Evolutionary conservation across 2,888 invertebrate genomes (phyloP), one percentile per base, ranked within the genome.

Genomic region (Chloroclysta siterata): DNA sequence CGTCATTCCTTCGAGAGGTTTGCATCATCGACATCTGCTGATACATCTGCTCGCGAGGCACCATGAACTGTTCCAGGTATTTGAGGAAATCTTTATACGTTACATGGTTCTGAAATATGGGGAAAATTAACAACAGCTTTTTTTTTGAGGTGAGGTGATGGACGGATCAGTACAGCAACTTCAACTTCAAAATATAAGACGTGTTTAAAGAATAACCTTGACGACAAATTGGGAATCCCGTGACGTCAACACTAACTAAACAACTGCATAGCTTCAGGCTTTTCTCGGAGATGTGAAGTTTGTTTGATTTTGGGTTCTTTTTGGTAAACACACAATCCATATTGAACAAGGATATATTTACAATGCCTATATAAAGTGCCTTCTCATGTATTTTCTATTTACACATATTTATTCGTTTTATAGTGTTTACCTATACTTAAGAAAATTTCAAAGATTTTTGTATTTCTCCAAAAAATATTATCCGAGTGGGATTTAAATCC

Each of bases 61-160:
- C 83, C 77, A 94, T 90, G 76, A 95, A 95, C 73, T 95, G 94
- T 70, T 95, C 95, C 59, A 95, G 84, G 74, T 95, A 95, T 64
- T 94, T 93, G 29, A 96, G 81, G 79, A 96, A 96, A 71, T 96
- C 95, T 57, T 94, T 93, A 79, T 95, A 96, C 0, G 95, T 95
- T 60, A 95, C 95, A 79, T 96, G 96, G 66, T 95, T 95, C 94
- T 95, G 50, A n/a, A 60, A 65, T 28, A 5, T 50, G 7, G 29
- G 28, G 0, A 41, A 22, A 22, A 22, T 22, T 22, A 22, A 1
- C 22, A 22, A 22, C 22, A 1, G 22, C 2, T 22, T 22, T 22
- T 22, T 22, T 22, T 22, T 22, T 29, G 29, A 5, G 5, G 6
- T 29, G 1, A 29, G 28, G 28, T 5, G 4, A 29, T 5, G 28